Percentiles rank a stretch among this genome's conserved stretches.
Evolutionary conservation across 2,113 vertebrate genomes (phyloP).

Genomic region (Heptranchias perlo): DNA sequence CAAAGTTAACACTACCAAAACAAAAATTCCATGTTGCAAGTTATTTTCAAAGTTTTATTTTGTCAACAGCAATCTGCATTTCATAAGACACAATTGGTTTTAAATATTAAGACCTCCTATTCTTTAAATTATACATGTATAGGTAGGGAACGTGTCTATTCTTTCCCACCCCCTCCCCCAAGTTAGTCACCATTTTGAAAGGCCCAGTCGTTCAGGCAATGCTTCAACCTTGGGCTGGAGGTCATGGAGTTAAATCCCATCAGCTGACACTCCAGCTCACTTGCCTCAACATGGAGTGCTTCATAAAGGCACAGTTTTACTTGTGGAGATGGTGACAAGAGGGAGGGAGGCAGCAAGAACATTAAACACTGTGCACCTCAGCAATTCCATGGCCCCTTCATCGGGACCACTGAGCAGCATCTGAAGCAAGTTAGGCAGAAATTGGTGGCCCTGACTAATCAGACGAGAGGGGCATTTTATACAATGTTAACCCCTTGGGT

Average conservation of each 20-base stretch:
- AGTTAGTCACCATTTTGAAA: neutral
- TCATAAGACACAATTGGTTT: conserved; percentile 26
- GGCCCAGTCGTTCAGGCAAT: neutral
- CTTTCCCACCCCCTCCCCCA: neutral
- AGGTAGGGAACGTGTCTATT: neutral
- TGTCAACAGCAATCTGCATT: neutral
- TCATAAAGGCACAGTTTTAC: conserved; percentile 9
- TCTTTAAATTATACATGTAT: neutral
- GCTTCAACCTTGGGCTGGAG: neutral
- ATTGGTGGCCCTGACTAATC: conserved; percentile 7
- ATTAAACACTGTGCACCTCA: neutral
- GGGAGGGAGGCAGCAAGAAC: neutral
- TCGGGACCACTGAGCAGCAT: neutral
- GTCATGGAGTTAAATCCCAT: neutral
- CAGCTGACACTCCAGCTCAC: neutral
- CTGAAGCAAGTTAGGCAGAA: neutral
- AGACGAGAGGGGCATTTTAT: neutral
- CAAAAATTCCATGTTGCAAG: neutral
- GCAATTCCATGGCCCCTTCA: conserved; percentile 15
- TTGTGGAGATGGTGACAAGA: neutral
- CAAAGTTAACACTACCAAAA: neutral
- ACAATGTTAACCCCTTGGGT: neutral
- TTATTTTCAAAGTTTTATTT: conserved; percentile 28
- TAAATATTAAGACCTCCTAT: conserved; percentile 27
- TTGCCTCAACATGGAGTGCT: neutral